These are phyloP conservation scores for Myotis planiceps DNA, from an alignment of 2,797 vertebrate genomes.

Conservation along the genomic window DNA sequence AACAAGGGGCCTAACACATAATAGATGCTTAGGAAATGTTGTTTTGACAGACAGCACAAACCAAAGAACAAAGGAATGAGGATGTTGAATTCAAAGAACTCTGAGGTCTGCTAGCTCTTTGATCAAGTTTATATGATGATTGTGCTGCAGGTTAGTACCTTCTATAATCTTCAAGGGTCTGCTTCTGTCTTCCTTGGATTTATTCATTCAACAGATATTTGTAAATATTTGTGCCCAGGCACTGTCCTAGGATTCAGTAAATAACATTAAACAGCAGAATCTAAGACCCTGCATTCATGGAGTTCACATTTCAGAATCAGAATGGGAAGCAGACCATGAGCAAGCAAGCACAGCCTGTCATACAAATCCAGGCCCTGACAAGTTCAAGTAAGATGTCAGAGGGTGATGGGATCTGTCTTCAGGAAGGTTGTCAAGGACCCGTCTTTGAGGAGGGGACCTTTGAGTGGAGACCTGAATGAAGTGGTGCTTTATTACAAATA, in stretches of 20 bases:
- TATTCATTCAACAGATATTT: background rate
- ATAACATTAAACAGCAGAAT: background rate
- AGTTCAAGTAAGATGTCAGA: background rate
- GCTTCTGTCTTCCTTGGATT: background rate
- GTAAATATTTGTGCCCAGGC: background rate
- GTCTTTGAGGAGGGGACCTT: background rate
- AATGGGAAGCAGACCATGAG: background rate
- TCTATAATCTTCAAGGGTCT: background rate
- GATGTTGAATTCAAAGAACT: background rate
- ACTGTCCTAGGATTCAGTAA: background rate
- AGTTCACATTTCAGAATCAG: background rate
- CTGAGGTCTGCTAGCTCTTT: background rate
- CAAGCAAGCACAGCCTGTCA: background rate
- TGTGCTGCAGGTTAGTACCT: background rate
- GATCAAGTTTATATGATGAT: background rate
- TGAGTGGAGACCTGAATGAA: background rate
- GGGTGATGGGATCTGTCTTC: background rate
- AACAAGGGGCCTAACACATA: background rate
- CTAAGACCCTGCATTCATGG: background rate
- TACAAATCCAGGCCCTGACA: background rate
- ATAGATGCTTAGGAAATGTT: background rate
- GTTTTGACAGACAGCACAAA: background rate
- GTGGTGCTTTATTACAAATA: background rate
- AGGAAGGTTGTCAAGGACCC: background rate
- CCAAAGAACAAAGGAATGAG: background rate